Evolutionary conservation across 2,888 invertebrate species (phyloP).

Genomic region (Torymus auratus): DNA sequence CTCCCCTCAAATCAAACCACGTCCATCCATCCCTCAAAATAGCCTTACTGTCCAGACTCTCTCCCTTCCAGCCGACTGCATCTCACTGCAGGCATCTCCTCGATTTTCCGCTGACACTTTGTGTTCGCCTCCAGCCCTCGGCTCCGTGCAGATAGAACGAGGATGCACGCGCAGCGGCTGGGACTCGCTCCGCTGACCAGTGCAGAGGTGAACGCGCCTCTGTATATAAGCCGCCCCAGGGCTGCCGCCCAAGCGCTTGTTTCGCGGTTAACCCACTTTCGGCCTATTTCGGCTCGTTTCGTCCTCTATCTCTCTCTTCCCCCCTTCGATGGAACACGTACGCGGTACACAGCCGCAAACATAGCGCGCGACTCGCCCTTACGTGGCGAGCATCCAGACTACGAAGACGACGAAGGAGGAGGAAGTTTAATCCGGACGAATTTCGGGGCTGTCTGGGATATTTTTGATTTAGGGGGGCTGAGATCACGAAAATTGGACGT

Average conservation of each 20-base stretch:
- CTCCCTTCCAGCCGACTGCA: too few relatives aligned
- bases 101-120: conserved; percentile 70
- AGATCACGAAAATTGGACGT: conserved; percentile 47
- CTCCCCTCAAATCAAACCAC: too few relatives aligned
- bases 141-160: too few relatives aligned
- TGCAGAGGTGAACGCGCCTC: background rate
- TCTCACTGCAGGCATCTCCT: conserved; percentile 37
- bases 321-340: background rate
- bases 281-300: conserved; percentile 58
- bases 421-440: conserved; percentile 44
- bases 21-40: too few relatives aligned
- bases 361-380: conserved; percentile 1
- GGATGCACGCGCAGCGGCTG: too few relatives aligned
- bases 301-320: background rate
- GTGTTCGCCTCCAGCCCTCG: conserved; percentile 12
- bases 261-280: conserved; percentile 64
- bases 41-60: too few relatives aligned
- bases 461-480: conserved; percentile 46
- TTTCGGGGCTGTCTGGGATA: conserved; percentile 22
- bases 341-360: conserved; percentile 19
- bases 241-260: conserved; percentile 56
- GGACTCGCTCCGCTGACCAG: too few relatives aligned
- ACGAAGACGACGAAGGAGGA: background rate
- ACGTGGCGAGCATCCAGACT: conserved; percentile 44
- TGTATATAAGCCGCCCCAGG: conserved; percentile 12